Base-by-base conservation (phyloP, 2,888 invertebrate genomes). In the Galerucella calmariensis region DNA sequence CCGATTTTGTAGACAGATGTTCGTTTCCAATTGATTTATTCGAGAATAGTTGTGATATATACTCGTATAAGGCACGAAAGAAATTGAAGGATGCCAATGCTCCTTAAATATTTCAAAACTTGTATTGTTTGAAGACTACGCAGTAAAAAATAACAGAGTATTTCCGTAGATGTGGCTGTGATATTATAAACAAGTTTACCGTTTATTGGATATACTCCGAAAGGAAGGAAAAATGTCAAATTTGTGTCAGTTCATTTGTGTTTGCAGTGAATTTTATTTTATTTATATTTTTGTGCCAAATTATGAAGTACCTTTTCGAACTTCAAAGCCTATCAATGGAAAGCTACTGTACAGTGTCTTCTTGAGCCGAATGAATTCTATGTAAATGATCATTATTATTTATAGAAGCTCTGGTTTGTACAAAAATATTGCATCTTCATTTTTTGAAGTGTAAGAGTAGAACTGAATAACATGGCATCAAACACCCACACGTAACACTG, bases 401-500 rank as follows among this genome's bases (percentile, higher is more conserved):
- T 41, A 41, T 41, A 41, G 35, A 41, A 41, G 8, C 35, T 41
- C 8, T 48, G 48, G 48, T 14, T 12, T 48, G 14, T 14, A 3
- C 12, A 14, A 48, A 48, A 14, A 48, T 1, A 48, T 12, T 11
- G 2, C 46, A 46, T 48, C 6, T 5, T n/a, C 9, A 51, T 5
- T 61, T 61, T 62, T 62, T 14, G n/a, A 62, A 62, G 62, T 62
- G 62, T 62, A 62, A 12, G 11, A 48, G 51, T 10, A 63, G 56
- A 67, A 66, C 51, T 67, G 44, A 44, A 70, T 58, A 65, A 58
- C 71, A 58, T 65, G 65, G 44, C 46, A 69, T 69, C 61, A 59
- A 69, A 69, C 65, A 59, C 69, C 48, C 51, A 69, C 77, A 74
- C 71, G 77, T 69, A 69, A 67, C 73, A n/a, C 53, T 75, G 58